These are phyloP conservation scores for Turdus rufiventris DNA, from an alignment of 2,113 vertebrate genomes.

Conservation along the genomic window DNA sequence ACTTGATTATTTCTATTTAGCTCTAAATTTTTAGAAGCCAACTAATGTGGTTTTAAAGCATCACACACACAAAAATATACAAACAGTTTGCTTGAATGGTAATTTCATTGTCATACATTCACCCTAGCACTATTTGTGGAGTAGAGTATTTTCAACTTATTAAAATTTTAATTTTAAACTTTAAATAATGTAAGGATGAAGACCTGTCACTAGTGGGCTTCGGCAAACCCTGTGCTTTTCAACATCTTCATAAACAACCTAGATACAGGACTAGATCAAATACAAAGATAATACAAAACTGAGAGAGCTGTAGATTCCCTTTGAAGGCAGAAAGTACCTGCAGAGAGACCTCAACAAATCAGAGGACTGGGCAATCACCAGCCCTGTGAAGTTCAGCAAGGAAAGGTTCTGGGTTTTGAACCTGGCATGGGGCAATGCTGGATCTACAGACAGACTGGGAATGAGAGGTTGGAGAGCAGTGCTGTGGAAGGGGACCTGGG, in stretches of 20 bases:
- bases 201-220: background rate
- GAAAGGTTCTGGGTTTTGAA: background rate
- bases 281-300: background rate
- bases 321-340: background rate
- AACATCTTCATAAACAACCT: background rate
- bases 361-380: background rate
- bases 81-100: background rate
- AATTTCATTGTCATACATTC: background rate
- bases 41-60: background rate
- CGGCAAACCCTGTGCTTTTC: accelerated
- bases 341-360: background rate
- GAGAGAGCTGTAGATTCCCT: background rate
- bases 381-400: background rate
- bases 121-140: background rate
- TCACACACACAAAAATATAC: background rate
- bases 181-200: background rate
- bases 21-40: background rate
- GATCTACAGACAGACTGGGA: background rate
- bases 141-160: background rate
- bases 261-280: background rate
- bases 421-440: accelerated
- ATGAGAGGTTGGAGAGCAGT: background rate
- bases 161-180: background rate
- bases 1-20: background rate
- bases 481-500: background rate